Evolutionary conservation across 2,797 vertebrate genomes (phyloP).

Genomic region (Phalanger gymnotis): DNA sequence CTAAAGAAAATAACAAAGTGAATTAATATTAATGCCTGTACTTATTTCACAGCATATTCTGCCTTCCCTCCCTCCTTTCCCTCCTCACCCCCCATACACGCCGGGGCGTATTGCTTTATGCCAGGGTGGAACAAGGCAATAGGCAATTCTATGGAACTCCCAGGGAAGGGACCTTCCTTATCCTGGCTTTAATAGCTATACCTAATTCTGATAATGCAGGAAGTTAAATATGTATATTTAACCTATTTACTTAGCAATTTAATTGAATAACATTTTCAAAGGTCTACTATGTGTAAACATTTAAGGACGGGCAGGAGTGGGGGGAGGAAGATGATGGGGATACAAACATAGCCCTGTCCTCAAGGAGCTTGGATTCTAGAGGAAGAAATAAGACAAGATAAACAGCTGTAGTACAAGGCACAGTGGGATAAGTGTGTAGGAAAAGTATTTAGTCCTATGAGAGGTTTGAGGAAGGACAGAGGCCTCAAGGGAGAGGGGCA

Average conservation of each 20-base stretch:
- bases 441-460: neutral
- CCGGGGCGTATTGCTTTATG: neutral
- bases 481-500: neutral
- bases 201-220: neutral
- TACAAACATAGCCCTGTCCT: neutral
- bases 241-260: neutral
- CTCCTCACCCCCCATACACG: neutral
- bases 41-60: conserved; percentile 9
- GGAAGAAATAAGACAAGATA: neutral
- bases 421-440: neutral
- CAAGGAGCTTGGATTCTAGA: neutral
- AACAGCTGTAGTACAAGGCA: neutral
- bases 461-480: neutral
- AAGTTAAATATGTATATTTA: neutral
- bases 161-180: neutral
- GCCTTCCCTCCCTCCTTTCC: neutral
- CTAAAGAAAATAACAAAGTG: conserved; percentile 30
- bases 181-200: neutral
- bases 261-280: neutral
- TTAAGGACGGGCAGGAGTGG: too few species aligned
- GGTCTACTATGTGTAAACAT: neutral
- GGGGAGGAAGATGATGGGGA: neutral
- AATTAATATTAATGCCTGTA: neutral
- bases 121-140: neutral
- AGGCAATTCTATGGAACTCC: neutral